phyloP scores from a whole-genome alignment of 2,888 invertebrate genomes.

The Tromatobia lineatoria region DNA sequence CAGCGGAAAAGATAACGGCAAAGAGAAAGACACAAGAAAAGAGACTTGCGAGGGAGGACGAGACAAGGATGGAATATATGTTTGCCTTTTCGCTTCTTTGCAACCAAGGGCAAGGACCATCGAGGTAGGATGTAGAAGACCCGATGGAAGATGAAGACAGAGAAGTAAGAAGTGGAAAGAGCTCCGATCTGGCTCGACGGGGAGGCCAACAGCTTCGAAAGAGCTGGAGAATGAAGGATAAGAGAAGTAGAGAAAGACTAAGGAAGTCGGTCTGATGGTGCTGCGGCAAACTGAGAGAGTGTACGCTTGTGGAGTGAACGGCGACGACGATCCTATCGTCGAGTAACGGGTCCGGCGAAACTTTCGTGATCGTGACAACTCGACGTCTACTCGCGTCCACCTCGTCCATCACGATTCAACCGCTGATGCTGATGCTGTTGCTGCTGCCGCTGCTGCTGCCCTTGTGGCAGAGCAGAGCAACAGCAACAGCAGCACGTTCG shows the following conservation, averaged over 20 bases:
- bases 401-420: conserved; percentile 80
- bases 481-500: conserved; percentile 56
- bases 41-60: conserved; percentile 56
- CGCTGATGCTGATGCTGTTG: conserved; percentile 65
- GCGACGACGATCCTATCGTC: conserved; percentile 82
- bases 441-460: background rate
- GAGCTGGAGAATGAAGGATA: conserved; percentile 35
- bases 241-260: conserved; percentile 45
- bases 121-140: conserved; percentile 30
- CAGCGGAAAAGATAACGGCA: conserved; percentile 50
- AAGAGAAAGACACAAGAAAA: conserved; percentile 68
- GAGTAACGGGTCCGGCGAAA: conserved; percentile 81
- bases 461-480: conserved; percentile 31
- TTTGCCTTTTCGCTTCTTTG: conserved; percentile 42
- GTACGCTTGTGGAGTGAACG: conserved; percentile 50
- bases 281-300: conserved; percentile 39
- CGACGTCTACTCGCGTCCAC: conserved; percentile 73
- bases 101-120: conserved; percentile 35
- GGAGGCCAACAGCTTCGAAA: conserved; percentile 57
- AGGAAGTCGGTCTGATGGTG: conserved; percentile 65
- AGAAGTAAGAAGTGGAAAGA: conserved; percentile 65
- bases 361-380: conserved; percentile 83
- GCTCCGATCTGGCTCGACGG: conserved; percentile 68
- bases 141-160: conserved; percentile 51
- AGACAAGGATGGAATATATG: conserved; percentile 42